phyloP scores from a whole-genome alignment of 2,888 invertebrate species.

The Cosmia pyralina region DNA sequence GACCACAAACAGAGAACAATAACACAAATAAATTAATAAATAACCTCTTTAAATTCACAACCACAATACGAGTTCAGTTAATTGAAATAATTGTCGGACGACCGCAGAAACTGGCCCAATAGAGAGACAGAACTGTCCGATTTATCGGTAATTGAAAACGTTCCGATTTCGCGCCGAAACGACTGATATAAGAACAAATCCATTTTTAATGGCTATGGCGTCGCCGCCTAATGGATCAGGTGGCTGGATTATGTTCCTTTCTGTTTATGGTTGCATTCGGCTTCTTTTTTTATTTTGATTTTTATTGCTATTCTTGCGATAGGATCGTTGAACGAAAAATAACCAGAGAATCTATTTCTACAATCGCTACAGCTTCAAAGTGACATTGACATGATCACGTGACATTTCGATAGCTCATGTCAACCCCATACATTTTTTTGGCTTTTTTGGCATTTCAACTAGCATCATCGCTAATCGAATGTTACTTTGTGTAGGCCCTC shows the following conservation, averaged over 20 bases:
- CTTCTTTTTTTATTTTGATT: constrained; percentile 20
- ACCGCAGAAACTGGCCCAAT: constrained; percentile 54
- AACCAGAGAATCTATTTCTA: not conserved
- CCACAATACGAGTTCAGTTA: constrained; percentile 42
- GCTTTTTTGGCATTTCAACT: no score
- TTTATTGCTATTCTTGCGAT: not conserved
- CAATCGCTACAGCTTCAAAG: no score
- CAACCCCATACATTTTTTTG: no score
- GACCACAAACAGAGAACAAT: constrained; percentile 23
- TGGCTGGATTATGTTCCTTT: constrained; percentile 43
- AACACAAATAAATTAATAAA: constrained; percentile 40
- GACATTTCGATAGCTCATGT: no score
- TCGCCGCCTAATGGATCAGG: constrained; percentile 55
- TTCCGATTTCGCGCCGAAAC: constrained; percentile 52
- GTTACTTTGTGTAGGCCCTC: no score
- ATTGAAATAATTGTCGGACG: constrained; percentile 54
- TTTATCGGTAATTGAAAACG: constrained; percentile 71
- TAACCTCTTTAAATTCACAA: constrained; percentile 48
- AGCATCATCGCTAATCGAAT: no score
- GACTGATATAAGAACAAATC: constrained; percentile 56
- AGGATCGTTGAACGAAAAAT: not conserved
- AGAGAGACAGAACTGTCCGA: constrained; percentile 50
- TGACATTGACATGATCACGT: no score
- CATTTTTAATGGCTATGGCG: constrained; percentile 53
- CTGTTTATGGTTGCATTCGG: constrained; percentile 39